These are phyloP conservation scores for Probosciger aterrimus DNA, from an alignment of 2,113 vertebrate genomes.

Conservation along the genomic window DNA sequence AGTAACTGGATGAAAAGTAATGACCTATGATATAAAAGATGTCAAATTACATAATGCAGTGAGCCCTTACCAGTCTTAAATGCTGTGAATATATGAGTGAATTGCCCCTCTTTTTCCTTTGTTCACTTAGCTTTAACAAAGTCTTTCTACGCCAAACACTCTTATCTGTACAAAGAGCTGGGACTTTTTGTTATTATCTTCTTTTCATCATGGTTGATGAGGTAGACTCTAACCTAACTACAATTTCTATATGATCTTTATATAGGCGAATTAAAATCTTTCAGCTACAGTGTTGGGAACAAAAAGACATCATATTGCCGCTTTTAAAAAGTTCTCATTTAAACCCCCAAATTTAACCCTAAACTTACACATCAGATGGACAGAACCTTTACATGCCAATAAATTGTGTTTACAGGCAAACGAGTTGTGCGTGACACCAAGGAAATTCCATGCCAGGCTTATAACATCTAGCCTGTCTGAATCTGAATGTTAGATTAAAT, in stretches of 20 bases:
- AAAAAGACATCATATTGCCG: background rate
- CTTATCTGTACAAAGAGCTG: background rate
- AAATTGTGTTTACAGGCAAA: background rate
- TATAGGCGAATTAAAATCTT: background rate
- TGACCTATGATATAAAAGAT: background rate
- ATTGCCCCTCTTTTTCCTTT: background rate
- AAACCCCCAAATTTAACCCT: background rate
- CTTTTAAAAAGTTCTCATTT: background rate
- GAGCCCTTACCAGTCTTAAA: background rate
- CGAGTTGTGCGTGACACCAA: background rate
- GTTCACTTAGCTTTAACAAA: background rate
- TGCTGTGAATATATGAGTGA: background rate
- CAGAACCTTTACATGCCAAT: background rate
- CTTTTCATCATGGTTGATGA: slow-evolving; percentile 1
- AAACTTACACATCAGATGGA: background rate
- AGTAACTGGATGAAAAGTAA: background rate
- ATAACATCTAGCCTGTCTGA: background rate
- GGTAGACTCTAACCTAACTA: background rate
- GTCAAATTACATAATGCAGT: slow-evolving; percentile 1
- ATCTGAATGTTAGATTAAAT: background rate
- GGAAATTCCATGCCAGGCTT: background rate
- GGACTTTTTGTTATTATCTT: background rate
- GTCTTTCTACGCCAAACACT: background rate
- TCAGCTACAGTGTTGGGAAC: background rate
- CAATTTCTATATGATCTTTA: background rate